phyloP scores from a whole-genome alignment of 2,888 invertebrate genomes.

The Unio delphinus region DNA sequence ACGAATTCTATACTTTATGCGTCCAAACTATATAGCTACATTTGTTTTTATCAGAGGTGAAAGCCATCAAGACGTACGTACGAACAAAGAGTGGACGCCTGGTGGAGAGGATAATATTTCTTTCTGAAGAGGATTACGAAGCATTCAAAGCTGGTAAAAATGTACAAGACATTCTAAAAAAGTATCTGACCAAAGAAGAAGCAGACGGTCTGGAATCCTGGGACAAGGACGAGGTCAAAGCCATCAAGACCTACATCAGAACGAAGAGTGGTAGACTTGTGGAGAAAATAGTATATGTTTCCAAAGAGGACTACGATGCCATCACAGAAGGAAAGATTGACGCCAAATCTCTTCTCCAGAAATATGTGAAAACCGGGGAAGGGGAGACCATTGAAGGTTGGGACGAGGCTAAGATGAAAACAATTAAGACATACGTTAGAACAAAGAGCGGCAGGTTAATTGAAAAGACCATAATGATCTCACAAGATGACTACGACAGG shows the following conservation, averaged over 20 bases:
- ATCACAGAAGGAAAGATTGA: conserved; percentile 64
- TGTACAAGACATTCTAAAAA: conserved; percentile 50
- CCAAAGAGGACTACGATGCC: conserved; percentile 67
- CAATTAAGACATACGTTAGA: conserved; percentile 67
- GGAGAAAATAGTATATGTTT: conserved; percentile 67
- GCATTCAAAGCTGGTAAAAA: conserved; percentile 64
- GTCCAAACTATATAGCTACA: not conserved
- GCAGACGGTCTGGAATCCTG: conserved; percentile 64
- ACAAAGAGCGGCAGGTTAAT: conserved; percentile 69
- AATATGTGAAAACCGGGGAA: conserved; percentile 55
- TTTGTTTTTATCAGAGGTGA: conserved; percentile 50
- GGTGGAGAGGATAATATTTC: conserved; percentile 65
- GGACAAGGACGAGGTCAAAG: conserved; percentile 70
- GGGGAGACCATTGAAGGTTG: conserved; percentile 67
- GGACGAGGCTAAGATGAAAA: conserved; percentile 69
- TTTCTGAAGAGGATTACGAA: conserved; percentile 68
- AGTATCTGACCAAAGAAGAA: conserved; percentile 67
- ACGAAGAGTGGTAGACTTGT: conserved; percentile 68
- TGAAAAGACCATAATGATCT: conserved; percentile 68
- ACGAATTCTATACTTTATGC: not conserved
- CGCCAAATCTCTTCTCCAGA: conserved; percentile 58
- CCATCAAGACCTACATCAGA: conserved; percentile 67
- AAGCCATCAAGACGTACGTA: conserved; percentile 68
- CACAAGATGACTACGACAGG: conserved; percentile 67
- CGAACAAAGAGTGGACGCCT: conserved; percentile 69